Base-by-base conservation (phyloP, 2,888 invertebrate genomes). In the Nemapogon koenigi region DNA sequence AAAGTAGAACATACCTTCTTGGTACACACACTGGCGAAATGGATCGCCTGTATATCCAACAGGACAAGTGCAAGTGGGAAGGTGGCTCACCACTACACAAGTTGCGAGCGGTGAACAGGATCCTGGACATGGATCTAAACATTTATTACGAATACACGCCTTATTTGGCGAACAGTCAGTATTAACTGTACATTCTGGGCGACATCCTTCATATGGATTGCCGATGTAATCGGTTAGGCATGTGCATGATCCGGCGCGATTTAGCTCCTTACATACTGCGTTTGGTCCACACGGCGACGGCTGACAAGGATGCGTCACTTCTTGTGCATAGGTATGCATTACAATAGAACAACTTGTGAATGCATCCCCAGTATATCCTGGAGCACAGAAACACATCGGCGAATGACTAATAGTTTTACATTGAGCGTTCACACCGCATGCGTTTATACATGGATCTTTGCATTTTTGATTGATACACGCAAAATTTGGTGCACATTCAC, bases 61-160 rank as follows among this genome's bases (percentile, higher is more conserved):
- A 8, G 81, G 62, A 56, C 91, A 91, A 31, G 81, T 83, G 57
- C 90, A 86, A 35, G 82, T 70, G 27, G 88, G 86, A 50, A 90
- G 59, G 66, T 89, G 87, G 47, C 87, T 87, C 7, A 87, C 81
- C 19, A 89, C 88, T 49, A 81, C 81, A 57, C 91, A 91, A 14
- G 84, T 71, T 4, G 90, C 87, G 53, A 87, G 83, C 43, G 82
- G 81, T 3, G 87, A 89, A 57, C 91, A 91, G 10, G 85, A 86
- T 41, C 89, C 90, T 6, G 88, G 88, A 49, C 91, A 91, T 17
- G 91, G 91, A 62, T 91, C 87, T 53, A 81, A 78, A 57, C 91
- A 91, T 66, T 87, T 89, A 51, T 85, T 86, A 46, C 85, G 83
- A 16, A 89, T 81, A 50, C 90, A 90, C 17, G 88, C 87, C 52